phyloP scores from a whole-genome alignment of 2,797 vertebrate genomes.

The Morus bassanus region DNA sequence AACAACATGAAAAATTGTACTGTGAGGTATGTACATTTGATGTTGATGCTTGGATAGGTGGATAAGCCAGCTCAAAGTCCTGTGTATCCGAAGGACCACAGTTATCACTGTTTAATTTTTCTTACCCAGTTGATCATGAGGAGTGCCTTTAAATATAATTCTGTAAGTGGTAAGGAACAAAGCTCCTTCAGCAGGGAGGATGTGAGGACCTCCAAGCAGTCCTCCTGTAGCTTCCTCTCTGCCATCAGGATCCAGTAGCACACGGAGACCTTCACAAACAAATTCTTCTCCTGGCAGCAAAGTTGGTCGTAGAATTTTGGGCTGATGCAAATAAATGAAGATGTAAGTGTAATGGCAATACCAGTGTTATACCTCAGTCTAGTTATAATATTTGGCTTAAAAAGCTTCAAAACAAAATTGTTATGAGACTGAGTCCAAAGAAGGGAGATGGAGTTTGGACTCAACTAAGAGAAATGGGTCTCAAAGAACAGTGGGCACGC shows the following conservation, averaged over 20 bases:
- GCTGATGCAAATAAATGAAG: slow-evolving; percentile 76
- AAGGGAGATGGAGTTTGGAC: background rate
- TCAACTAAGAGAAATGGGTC: background rate
- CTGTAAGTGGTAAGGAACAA: slow-evolving; percentile 97
- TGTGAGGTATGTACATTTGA: background rate
- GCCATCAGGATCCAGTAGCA: slow-evolving; percentile 92
- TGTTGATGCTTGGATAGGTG: background rate
- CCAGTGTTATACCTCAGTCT: background rate
- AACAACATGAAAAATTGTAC: background rate
- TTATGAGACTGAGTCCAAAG: background rate
- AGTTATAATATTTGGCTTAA: background rate
- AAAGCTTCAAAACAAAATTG: slow-evolving; percentile 11
- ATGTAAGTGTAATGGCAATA: background rate
- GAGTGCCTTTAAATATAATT: slow-evolving; percentile 95
- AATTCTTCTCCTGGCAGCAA: slow-evolving; percentile 95
- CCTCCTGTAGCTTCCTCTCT: slow-evolving; percentile 95
- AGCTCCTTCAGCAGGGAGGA: slow-evolving; percentile 97
- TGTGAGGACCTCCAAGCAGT: slow-evolving; percentile 92
- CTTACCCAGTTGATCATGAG: slow-evolving; percentile 94
- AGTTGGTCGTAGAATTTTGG: slow-evolving; percentile 92
- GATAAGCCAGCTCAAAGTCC: background rate
- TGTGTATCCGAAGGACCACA: background rate
- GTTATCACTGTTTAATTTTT: background rate
- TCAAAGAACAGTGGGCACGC: slow-evolving; percentile 17
- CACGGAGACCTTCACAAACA: slow-evolving; percentile 92